A percentile compares a stretch with the other conserved stretches of the same genome.
These are phyloP conservation scores for Eurytoma californica DNA, from an alignment of 2,888 invertebrate genomes.

Conservation along the genomic window DNA sequence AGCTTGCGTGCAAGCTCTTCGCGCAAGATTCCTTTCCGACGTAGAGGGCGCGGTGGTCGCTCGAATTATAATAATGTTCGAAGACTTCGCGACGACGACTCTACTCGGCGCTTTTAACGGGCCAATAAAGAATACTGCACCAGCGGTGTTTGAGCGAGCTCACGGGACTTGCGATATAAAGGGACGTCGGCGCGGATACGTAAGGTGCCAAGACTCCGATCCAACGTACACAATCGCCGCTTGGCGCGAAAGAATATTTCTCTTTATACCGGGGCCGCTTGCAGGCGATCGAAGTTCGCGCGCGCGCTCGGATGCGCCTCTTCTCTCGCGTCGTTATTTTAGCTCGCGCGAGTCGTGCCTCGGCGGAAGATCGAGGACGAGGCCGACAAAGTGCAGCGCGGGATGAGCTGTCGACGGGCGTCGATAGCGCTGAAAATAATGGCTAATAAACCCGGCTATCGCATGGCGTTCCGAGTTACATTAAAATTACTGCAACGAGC, in stretches of 20 bases:
- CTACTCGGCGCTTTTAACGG: conserved; percentile 32
- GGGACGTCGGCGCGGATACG: conserved; percentile 24
- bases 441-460: conserved; percentile 57
- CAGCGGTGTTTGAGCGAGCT: conserved; percentile 34
- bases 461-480: conserved; percentile 55
- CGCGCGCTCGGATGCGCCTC: conserved; percentile 11
- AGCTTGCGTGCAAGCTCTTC: too few relatives aligned
- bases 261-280: neutral
- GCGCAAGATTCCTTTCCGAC: too few relatives aligned
- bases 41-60: neutral
- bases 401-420: conserved; percentile 57
- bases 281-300: conserved; percentile 30
- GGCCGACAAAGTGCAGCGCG: conserved; percentile 52
- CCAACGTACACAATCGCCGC: too few relatives aligned
- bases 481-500: conserved; percentile 56
- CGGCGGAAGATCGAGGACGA: conserved; percentile 52
- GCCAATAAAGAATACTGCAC: conserved; percentile 45
- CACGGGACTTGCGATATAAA: conserved; percentile 34
- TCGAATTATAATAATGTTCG: conserved; percentile 27
- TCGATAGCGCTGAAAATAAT: conserved; percentile 57
- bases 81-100: conserved; percentile 8
- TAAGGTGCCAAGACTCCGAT: neutral
- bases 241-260: neutral
- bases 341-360: conserved; percentile 9
- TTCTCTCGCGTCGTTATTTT: conserved; percentile 36